phyloP scores from a whole-genome alignment of 1,140 invertebrate genomes.

The Lepidurus arcticus region DNA sequence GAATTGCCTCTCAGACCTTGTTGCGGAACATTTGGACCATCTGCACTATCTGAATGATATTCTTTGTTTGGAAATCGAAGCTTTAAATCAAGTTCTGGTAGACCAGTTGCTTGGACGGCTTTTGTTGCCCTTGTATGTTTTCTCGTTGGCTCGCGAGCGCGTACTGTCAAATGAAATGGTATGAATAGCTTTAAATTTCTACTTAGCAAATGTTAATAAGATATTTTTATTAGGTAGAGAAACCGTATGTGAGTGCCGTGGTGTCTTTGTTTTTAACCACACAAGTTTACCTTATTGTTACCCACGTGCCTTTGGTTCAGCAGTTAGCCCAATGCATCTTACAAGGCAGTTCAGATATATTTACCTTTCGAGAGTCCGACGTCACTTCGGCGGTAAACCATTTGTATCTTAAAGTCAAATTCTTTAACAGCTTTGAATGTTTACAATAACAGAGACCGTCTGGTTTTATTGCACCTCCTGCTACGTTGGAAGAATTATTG shows the following conservation, averaged over 20 bases:
- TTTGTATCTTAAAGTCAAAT: not conserved
- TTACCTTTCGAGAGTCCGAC: conserved; percentile 29
- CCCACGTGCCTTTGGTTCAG: conserved; percentile 79
- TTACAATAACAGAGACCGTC: not conserved
- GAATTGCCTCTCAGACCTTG: conserved; percentile 80
- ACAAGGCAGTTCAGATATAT: conserved; percentile 50
- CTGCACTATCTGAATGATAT: conserved; percentile 98
- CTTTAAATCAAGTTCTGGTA: conserved; percentile 90
- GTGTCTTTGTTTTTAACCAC: conserved; percentile 87
- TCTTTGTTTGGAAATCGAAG: conserved; percentile 80
- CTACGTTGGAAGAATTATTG: not conserved
- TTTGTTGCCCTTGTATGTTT: conserved; percentile 89
- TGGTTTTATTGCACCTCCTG: not conserved
- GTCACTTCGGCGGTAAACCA: not conserved
- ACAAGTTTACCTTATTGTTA: conserved; percentile 93
- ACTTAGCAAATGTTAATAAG: not conserved
- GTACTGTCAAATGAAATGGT: not conserved
- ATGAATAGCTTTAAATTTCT: not conserved
- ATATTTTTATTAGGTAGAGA: conserved; percentile 32
- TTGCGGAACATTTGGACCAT: conserved; percentile 96
- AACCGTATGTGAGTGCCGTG: conserved; percentile 73
- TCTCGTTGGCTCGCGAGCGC: conserved; percentile 57
- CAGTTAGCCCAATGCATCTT: conserved; percentile 82
- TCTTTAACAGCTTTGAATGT: not conserved
- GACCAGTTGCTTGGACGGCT: conserved; percentile 91